phyloP scores from a whole-genome alignment of 2,797 vertebrate genomes.

The Pterois miles region DNA sequence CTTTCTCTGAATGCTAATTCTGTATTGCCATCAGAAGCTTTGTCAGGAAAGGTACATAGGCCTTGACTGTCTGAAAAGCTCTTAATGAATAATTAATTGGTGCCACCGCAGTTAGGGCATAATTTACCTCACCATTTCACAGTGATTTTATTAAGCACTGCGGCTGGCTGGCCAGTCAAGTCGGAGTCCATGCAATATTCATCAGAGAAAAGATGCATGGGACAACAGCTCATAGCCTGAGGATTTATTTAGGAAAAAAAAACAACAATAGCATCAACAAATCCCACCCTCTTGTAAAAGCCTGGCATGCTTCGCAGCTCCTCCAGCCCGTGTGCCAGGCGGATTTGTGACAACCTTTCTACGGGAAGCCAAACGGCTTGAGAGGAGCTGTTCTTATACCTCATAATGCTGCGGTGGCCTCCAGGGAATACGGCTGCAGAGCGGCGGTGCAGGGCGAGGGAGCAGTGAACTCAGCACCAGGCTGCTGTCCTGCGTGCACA shows the following conservation, averaged over 20 bases:
- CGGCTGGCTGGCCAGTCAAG: slow-evolving; percentile 68
- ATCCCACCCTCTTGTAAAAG: slow-evolving; percentile 70
- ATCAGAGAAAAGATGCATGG: slow-evolving; percentile 67
- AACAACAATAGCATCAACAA: slow-evolving; percentile 73
- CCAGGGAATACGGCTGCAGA: slow-evolving; percentile 47
- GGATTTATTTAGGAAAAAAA: slow-evolving; percentile 65
- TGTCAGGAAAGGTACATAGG: slow-evolving; percentile 73
- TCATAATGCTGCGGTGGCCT: slow-evolving; percentile 64
- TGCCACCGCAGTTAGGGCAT: slow-evolving; percentile 74
- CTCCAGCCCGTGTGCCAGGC: slow-evolving; percentile 21
- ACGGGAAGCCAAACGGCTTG: slow-evolving; percentile 67
- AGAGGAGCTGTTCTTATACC: slow-evolving; percentile 64
- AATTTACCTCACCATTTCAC: slow-evolving; percentile 76
- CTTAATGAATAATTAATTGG: slow-evolving; percentile 83
- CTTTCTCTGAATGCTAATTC: slow-evolving; percentile 73
- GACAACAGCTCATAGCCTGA: slow-evolving; percentile 57
- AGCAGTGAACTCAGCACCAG: slow-evolving; percentile 18
- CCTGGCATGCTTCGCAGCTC: slow-evolving; percentile 55
- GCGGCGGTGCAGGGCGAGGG: slow-evolving; percentile 11
- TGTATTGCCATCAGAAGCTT: slow-evolving; percentile 60
- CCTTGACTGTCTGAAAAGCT: slow-evolving; percentile 67
- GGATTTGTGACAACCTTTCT: slow-evolving; percentile 74
- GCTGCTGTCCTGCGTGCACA: slow-evolving; percentile 23
- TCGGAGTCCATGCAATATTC: slow-evolving; percentile 80
- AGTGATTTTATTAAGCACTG: slow-evolving; percentile 78